A percentile compares a stretch with the other conserved stretches of the same genome.
Conservation (phyloP, 1,140 invertebrate genomes). For the Leptopilina boulardi region DNA sequence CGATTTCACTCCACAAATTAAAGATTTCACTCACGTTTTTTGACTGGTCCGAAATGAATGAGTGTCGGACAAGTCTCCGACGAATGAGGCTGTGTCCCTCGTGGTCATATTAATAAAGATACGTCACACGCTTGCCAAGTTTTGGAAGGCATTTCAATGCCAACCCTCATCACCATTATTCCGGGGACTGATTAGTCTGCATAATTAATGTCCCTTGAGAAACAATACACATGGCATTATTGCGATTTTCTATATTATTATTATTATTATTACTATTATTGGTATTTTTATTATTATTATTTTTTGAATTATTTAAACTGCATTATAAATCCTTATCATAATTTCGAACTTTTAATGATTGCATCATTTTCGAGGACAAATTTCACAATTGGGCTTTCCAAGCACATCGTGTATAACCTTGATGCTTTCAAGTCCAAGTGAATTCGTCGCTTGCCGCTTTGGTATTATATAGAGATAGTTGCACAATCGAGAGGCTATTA, state of each 20-base stretch:
- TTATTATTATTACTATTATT: no score
- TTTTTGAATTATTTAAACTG: no score
- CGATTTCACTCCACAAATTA: not conserved
- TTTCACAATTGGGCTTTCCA: not conserved
- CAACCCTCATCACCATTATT: conserved; percentile 1
- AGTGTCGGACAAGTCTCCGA: not conserved
- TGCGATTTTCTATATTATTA: not conserved
- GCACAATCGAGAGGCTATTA: not conserved
- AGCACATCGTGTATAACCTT: conserved; percentile 15
- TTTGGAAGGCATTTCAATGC: conserved; percentile 46
- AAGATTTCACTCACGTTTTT: not conserved
- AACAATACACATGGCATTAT: not conserved
- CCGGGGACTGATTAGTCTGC: not conserved
- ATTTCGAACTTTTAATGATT: conserved; percentile 13
- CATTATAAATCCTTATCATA: not conserved
- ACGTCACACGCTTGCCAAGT: conserved; percentile 46
- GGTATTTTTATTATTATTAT: no score
- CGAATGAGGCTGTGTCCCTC: not conserved
- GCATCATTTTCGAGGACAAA: not conserved
- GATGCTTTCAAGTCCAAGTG: conserved; percentile 13
- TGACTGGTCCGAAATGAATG: conserved; percentile 1
- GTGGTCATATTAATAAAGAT: conserved; percentile 44
- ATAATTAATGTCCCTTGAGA: conserved; percentile 26
- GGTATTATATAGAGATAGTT: not conserved
- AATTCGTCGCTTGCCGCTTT: not conserved